Evolutionary conservation across 2,797 vertebrate genomes (phyloP).

Genomic region (Hirundo rustica): DNA sequence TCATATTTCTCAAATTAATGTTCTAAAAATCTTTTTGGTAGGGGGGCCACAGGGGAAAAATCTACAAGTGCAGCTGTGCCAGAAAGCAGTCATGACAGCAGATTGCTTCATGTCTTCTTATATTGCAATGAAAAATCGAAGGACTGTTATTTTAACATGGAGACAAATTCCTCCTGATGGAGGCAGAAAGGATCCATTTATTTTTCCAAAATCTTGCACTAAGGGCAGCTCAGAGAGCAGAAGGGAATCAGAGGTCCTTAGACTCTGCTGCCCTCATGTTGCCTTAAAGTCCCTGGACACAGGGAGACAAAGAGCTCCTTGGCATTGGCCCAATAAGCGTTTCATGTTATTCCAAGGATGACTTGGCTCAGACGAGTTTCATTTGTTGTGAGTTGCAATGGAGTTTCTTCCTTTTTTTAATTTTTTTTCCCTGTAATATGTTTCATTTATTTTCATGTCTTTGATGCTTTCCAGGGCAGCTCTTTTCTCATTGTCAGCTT

Average conservation of each 20-base stretch:
- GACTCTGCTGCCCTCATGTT: background rate
- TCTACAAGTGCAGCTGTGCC: background rate
- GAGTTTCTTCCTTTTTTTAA: accelerated
- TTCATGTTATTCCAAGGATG: slow-evolving; percentile 2
- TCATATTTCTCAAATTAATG: background rate
- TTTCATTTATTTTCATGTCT: background rate
- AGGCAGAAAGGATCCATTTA: background rate
- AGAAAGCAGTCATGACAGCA: background rate
- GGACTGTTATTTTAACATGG: background rate
- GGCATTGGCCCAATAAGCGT: background rate
- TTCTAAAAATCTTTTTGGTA: background rate
- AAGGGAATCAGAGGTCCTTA: background rate
- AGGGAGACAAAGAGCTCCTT: background rate
- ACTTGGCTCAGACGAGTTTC: background rate
- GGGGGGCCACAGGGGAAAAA: background rate
- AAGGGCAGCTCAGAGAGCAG: background rate
- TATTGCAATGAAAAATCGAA: background rate
- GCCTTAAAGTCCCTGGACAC: background rate
- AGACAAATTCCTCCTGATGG: background rate
- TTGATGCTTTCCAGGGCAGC: slow-evolving; percentile 19
- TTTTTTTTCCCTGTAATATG: background rate
- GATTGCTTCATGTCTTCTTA: background rate
- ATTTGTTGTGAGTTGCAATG: background rate
- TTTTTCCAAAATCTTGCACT: background rate
- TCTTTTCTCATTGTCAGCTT: slow-evolving; percentile 4